These are phyloP conservation scores for Lordiphosa collinella DNA, from an alignment of 1,140 invertebrate genomes.

Conservation along the genomic window DNA sequence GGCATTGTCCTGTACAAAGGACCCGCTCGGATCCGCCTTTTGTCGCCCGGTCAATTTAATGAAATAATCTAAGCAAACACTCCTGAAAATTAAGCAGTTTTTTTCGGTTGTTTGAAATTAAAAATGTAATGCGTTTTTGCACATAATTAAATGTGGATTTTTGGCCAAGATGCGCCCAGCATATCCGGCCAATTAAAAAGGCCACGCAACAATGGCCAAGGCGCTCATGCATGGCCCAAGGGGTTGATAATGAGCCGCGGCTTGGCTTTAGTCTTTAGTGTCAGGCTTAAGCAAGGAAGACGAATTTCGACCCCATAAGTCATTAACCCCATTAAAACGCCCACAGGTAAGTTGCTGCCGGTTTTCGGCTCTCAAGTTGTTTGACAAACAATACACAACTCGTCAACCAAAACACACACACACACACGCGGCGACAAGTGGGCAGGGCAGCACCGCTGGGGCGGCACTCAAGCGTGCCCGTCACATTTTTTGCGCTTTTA, in stretches of 20 bases:
- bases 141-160: constrained; percentile 68
- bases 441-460: constrained; percentile 14
- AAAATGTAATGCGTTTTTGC: constrained; percentile 62
- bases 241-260: constrained; percentile 36
- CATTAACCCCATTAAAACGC: constrained; percentile 59
- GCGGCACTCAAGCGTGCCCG: constrained; percentile 63
- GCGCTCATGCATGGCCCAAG: constrained; percentile 56
- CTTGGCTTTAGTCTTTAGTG: neutral
- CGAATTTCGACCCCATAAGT: constrained; percentile 42
- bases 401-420: constrained; percentile 12
- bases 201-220: constrained; percentile 68
- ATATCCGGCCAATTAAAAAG: constrained; percentile 63
- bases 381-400: constrained; percentile 68
- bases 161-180: constrained; percentile 26
- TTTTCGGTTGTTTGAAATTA: constrained; percentile 41
- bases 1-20: constrained; percentile 65
- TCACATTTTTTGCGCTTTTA: constrained; percentile 72
- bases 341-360: constrained; percentile 30
- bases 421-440: neutral
- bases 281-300: neutral
- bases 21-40: constrained; percentile 35
- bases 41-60: constrained; percentile 70
- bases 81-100: constrained; percentile 71
- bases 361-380: constrained; percentile 55
- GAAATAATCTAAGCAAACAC: constrained; percentile 77